Base-by-base conservation (phyloP, 2,888 invertebrate genomes). In the Elmis aenea region DNA sequence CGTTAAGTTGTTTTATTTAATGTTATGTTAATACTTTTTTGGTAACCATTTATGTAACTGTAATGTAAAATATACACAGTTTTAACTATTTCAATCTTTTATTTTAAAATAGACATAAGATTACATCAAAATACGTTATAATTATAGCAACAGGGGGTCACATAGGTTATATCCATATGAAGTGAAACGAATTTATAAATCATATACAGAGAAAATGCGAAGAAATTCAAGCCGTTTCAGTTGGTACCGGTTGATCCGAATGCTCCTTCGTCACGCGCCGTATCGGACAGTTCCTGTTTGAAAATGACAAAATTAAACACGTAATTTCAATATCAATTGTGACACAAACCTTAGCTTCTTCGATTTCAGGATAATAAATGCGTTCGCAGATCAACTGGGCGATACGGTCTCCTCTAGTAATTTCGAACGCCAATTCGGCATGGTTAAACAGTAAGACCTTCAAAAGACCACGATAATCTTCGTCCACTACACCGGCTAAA, bases 311-410 rank as follows among this genome's bases (percentile, higher is more conserved):
- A 30, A 13, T 18, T 23, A 32, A 20, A 16, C 12, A 15, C 10
- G 5, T 13, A 23, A 8, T 26, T n/a, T 1, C 11, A 14, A 13
- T 8, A 27, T 14, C n/a, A n/a, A n/a, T 1, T 10, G 11, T 15
- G 10, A 29, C 26, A 16, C 55, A 55, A 66, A 77, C 77, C 57
- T 73, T 66, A 8, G 81, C 80, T 73, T 96, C 90, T 55, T 79
- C 68, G 5, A 95, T 61, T 13, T 84, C 82, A 0, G 96, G 93
- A 57, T 91, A 86, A 52, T 70, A 84, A 42, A 97, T 93, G 57
- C 75, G 79, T 67, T 99, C 96, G 63, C 95, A 94, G 41, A 99
- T 92, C 2, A 99, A 73, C 61, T 99, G 99, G 4, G 99, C 99
- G 56, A 99, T 85, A 26, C 97, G 77, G 59, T 99, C 97, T 1